Evolutionary conservation across 2,113 vertebrate species (phyloP).

Genomic region (Catharus fuscescens): DNA sequence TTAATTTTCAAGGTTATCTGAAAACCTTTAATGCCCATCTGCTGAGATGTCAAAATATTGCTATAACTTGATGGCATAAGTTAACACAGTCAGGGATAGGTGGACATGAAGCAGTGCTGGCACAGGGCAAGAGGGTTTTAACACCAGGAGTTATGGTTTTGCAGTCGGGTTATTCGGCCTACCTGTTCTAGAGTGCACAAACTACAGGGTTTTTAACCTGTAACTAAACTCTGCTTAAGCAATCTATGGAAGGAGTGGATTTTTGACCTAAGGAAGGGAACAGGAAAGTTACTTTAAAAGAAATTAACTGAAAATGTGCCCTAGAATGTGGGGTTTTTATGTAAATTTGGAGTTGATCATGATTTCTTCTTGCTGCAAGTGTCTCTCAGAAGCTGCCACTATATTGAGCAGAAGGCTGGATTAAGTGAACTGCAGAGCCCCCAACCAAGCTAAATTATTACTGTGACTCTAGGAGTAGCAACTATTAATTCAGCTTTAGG

Average conservation of each 20-base stretch:
- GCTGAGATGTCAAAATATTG: background rate
- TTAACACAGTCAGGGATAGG: accelerated
- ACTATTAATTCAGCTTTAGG: background rate
- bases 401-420: background rate
- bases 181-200: background rate
- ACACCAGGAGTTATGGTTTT: background rate
- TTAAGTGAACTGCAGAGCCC: background rate
- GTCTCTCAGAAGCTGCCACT: background rate
- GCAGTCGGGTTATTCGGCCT: background rate
- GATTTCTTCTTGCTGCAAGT: background rate
- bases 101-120: background rate
- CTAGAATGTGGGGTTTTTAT: background rate
- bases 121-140: background rate
- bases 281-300: background rate
- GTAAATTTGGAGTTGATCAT: background rate
- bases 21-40: background rate
- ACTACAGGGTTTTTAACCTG: background rate
- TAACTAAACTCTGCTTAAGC: background rate
- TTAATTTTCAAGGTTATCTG: background rate
- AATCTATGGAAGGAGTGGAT: background rate
- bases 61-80: background rate
- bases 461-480: background rate
- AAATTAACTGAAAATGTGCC: background rate
- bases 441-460: background rate
- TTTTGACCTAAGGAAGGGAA: background rate